These are phyloP conservation scores for Colletes collaris DNA, from an alignment of 2,888 invertebrate species.

Conservation along the genomic window DNA sequence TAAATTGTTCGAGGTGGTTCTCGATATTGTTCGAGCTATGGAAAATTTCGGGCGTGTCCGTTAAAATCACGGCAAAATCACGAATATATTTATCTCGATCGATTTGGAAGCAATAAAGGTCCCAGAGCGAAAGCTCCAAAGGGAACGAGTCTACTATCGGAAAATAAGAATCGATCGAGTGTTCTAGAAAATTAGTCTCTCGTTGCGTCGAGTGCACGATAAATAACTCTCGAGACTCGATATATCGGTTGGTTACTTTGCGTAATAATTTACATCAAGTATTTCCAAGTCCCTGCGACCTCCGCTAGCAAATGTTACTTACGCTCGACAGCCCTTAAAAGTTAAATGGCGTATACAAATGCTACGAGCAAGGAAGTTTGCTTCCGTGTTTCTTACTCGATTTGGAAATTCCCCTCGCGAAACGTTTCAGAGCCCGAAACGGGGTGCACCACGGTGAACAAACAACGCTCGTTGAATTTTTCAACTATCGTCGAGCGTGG, in stretches of 20 bases:
- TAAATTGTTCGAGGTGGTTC: no score
- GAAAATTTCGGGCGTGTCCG: no score
- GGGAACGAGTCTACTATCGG: background rate
- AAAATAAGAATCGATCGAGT: slow-evolving; percentile 4
- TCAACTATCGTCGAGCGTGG: background rate
- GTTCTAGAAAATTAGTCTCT: slow-evolving; percentile 15
- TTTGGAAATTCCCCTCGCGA: background rate
- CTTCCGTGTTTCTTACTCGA: background rate
- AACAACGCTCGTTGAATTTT: background rate
- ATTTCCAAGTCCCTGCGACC: background rate
- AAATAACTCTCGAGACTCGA: slow-evolving; percentile 10
- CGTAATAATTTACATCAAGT: slow-evolving; percentile 1
- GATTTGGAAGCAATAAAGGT: background rate
- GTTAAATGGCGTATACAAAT: slow-evolving; percentile 27
- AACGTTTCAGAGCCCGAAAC: background rate
- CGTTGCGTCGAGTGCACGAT: background rate
- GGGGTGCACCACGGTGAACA: no score
- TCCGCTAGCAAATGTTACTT: slow-evolving; percentile 6
- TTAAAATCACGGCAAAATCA: no score
- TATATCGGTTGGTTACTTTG: slow-evolving; percentile 15
- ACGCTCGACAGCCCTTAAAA: background rate
- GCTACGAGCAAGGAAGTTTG: background rate
- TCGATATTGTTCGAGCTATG: no score
- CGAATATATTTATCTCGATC: background rate
- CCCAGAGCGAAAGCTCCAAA: background rate